These are phyloP conservation scores for Cepaea nemoralis DNA, from an alignment of 1,140 invertebrate species.

Conservation along the genomic window DNA sequence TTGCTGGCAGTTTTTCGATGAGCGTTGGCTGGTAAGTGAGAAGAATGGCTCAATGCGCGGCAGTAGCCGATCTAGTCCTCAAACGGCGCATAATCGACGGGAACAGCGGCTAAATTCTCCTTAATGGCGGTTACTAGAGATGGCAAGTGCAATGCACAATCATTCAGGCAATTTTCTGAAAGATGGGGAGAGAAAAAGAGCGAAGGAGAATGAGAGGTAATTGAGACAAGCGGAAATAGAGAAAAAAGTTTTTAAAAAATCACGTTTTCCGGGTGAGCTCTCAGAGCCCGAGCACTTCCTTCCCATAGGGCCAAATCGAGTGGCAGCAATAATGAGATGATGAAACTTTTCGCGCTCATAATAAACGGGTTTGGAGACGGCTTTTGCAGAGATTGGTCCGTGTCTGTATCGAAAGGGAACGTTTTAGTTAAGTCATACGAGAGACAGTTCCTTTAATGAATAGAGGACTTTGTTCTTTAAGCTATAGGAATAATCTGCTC, in stretches of 20 bases:
- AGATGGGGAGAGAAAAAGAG: background rate
- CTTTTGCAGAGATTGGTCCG: slow-evolving; percentile 1
- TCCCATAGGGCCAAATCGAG: slow-evolving; percentile 15
- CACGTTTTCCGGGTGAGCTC: slow-evolving; percentile 24
- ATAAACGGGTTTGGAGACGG: slow-evolving; percentile 24
- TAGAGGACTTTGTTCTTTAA: slow-evolving; percentile 37
- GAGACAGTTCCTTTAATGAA: slow-evolving; percentile 38
- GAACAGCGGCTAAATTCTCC: slow-evolving; percentile 28
- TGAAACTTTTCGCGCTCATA: slow-evolving; percentile 18
- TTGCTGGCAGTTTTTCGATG: slow-evolving; percentile 16
- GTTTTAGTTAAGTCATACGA: slow-evolving; percentile 21
- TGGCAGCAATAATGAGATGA: slow-evolving; percentile 35
- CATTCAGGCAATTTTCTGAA: slow-evolving; percentile 24
- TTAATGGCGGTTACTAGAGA: slow-evolving; percentile 24
- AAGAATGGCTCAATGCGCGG: slow-evolving; percentile 13
- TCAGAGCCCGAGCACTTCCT: slow-evolving; percentile 6
- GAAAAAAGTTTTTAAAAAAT: background rate
- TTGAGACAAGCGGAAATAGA: background rate
- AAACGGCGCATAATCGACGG: slow-evolving; percentile 24
- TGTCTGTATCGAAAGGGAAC: slow-evolving; percentile 14
- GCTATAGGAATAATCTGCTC: slow-evolving; percentile 32
- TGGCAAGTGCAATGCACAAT: slow-evolving; percentile 18
- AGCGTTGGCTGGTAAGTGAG: slow-evolving; percentile 25
- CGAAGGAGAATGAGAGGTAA: background rate
- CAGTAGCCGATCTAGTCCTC: background rate